Conservation (phyloP, 30 jellyfish, hydroid and myxozoan species). For the Hydractinia symbiolongicarpus region DNA sequence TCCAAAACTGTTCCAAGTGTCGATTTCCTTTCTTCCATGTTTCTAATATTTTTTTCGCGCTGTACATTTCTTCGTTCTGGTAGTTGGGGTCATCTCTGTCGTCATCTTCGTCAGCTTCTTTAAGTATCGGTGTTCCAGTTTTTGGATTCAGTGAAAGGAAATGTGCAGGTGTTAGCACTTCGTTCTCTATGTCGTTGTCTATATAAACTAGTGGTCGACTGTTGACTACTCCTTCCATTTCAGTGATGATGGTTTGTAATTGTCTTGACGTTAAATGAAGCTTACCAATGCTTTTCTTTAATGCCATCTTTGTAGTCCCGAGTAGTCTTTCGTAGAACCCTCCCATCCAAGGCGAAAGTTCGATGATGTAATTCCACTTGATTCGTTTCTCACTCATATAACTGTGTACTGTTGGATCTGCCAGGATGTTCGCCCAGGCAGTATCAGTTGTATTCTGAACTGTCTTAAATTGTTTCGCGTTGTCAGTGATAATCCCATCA, state of each 20-base stretch:
- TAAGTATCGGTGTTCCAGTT: not conserved
- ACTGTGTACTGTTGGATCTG: not conserved
- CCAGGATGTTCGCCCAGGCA: slow-evolving; percentile 12
- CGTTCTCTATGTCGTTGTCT: not conserved
- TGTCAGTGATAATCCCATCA: slow-evolving; percentile 15
- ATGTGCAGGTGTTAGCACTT: not conserved
- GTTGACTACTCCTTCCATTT: no score
- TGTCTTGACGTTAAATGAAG: no score
- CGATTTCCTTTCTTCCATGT: not conserved
- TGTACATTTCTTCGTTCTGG: not conserved
- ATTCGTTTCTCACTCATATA: slow-evolving; percentile 16
- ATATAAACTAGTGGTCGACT: no score
- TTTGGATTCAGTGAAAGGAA: not conserved
- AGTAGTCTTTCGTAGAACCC: slow-evolving; percentile 42
- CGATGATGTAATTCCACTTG: slow-evolving; percentile 30
- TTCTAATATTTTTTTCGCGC: not conserved
- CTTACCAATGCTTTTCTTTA: slow-evolving; percentile 7
- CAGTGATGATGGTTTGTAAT: no score
- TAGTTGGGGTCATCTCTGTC: not conserved
- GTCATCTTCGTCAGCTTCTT: not conserved
- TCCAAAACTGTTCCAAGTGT: not conserved
- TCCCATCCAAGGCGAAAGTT: not conserved
- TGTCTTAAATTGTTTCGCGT: slow-evolving; percentile 28
- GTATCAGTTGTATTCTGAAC: slow-evolving; percentile 20
- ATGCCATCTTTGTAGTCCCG: slow-evolving; percentile 21